These are phyloP conservation scores for Rhinolophus ferrumequinum DNA, from an alignment of 2,113 vertebrate species.

Conservation along the genomic window DNA sequence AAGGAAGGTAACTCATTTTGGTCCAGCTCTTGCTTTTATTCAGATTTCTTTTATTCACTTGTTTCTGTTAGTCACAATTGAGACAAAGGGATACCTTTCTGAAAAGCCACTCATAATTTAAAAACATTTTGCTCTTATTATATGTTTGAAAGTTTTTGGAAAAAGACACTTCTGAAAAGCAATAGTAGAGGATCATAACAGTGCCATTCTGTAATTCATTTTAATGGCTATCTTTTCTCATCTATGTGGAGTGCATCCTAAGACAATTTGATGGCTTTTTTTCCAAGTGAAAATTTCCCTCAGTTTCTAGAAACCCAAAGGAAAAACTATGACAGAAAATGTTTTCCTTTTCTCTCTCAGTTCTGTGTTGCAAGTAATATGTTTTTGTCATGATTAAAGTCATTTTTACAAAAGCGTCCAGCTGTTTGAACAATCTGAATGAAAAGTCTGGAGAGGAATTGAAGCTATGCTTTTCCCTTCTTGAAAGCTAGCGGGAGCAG, in stretches of 20 bases:
- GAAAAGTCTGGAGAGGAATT: background rate
- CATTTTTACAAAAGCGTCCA: background rate
- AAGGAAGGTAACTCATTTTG: background rate
- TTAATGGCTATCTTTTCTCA: background rate
- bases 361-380: conserved; percentile 4
- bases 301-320: conserved; percentile 16
- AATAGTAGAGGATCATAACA: background rate
- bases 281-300: background rate
- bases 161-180: background rate
- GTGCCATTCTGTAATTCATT: background rate
- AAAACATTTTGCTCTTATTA: conserved; percentile 9
- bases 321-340: background rate
- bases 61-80: background rate
- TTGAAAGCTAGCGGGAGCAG: background rate
- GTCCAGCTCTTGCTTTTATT: background rate
- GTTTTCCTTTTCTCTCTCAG: conserved; percentile 17
- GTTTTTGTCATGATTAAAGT: conserved; percentile 13
- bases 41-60: background rate
- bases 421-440: background rate
- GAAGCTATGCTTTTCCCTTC: background rate
- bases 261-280: background rate
- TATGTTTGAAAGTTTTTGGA: background rate
- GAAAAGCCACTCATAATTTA: background rate
- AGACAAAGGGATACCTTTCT: background rate
- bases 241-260: background rate